These are phyloP conservation scores for Cacoxenus indagator DNA, from an alignment of 2,888 invertebrate genomes.

Conservation along the genomic window DNA sequence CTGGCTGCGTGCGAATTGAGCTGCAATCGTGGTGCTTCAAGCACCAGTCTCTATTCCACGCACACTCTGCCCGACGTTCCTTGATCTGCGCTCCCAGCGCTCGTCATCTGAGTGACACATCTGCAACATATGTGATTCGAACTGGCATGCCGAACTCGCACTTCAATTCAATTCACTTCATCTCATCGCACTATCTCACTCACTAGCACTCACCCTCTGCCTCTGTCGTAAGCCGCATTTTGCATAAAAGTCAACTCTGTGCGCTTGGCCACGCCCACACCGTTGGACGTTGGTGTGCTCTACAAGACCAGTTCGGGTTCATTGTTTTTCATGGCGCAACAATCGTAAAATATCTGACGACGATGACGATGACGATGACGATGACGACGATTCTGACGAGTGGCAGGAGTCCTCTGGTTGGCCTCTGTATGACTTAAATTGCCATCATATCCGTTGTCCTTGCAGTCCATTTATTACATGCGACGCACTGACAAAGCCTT, in stretches of 20 bases:
- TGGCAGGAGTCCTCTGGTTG: not conserved
- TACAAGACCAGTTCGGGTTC: too few species aligned
- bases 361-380: not conserved
- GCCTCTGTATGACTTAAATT: conserved; percentile 63
- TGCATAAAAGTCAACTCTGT: too few species aligned
- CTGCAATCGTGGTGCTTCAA: too few species aligned
- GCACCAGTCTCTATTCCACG: too few species aligned
- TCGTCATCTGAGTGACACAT: conserved; percentile 29
- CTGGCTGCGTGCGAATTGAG: conserved; percentile 40
- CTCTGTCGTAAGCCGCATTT: too few species aligned
- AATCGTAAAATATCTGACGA: conserved; percentile 35
- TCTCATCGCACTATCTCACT: too few species aligned
- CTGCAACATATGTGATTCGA: conserved; percentile 33
- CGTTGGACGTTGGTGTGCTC: conserved; percentile 21
- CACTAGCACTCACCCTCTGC: too few species aligned
- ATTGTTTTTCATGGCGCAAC: conserved; percentile 44
- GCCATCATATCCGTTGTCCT: conserved; percentile 57
- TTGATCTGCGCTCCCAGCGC: too few species aligned
- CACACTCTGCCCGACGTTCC: too few species aligned
- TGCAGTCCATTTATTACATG: conserved; percentile 38
- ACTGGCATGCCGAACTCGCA: not conserved
- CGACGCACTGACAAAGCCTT: too few species aligned
- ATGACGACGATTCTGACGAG: not conserved
- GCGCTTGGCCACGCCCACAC: conserved; percentile 23
- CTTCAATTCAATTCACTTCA: too few species aligned